Evolutionary conservation across 2,113 vertebrate species (phyloP).

Genomic region (Macaca mulatta): DNA sequence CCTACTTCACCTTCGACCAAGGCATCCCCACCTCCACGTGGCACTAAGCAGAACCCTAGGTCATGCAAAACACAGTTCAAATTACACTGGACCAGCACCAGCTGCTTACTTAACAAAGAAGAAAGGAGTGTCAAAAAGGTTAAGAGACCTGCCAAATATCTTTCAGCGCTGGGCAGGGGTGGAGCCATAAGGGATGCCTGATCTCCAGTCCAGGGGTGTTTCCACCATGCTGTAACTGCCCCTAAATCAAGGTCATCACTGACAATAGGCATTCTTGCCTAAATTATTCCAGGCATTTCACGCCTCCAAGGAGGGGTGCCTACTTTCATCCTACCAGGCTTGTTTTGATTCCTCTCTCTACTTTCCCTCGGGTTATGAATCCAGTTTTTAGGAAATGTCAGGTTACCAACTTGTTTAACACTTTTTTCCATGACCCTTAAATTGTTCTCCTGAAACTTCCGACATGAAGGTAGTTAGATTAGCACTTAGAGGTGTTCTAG

Average conservation of each 20-base stretch:
- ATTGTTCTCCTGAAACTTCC: not conserved
- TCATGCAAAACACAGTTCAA: not conserved
- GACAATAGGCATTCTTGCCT: not conserved
- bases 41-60: not conserved
- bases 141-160: not conserved
- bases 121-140: not conserved
- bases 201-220: not conserved
- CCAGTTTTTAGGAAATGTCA: constrained; percentile 9
- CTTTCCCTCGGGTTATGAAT: not conserved
- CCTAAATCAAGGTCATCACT: not conserved
- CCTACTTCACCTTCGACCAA: accelerated
- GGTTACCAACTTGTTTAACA: constrained; percentile 1
- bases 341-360: not conserved
- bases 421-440: constrained; percentile 23
- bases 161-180: not conserved
- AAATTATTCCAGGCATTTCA: not conserved
- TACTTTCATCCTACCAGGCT: not conserved
- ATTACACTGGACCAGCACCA: not conserved
- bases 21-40: not conserved
- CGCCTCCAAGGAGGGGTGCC: accelerated
- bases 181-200: too few relatives aligned
- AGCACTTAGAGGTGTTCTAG: constrained; percentile 53
- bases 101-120: not conserved
- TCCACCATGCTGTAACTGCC: accelerated
- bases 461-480: not conserved